phyloP scores from a whole-genome alignment of 2,113 vertebrate species.

The Morone saxatilis region DNA sequence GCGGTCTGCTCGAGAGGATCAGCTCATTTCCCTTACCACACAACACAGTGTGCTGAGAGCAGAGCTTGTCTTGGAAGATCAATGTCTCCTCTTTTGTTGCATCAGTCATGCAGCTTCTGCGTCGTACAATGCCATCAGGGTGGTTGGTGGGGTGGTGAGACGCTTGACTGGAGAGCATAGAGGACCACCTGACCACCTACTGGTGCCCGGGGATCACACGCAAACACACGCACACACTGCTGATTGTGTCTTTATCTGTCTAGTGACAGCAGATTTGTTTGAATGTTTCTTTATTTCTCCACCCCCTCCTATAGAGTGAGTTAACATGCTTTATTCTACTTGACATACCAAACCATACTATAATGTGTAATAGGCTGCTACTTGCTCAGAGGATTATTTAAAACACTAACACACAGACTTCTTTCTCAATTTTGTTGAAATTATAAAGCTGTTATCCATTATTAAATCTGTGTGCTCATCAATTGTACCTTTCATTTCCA shows the following conservation, averaged over 20 bases:
- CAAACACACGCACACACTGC: slow-evolving; percentile 57
- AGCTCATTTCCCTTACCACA: slow-evolving; percentile 76
- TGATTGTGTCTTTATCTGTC: slow-evolving; percentile 77
- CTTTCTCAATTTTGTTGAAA: slow-evolving; percentile 54
- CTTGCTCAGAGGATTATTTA: slow-evolving; percentile 60
- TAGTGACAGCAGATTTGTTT: slow-evolving; percentile 76
- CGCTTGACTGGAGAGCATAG: slow-evolving; percentile 71
- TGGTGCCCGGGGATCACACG: slow-evolving; percentile 52
- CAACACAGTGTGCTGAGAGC: slow-evolving; percentile 67
- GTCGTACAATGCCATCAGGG: slow-evolving; percentile 72
- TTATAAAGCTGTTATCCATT: slow-evolving; percentile 56
- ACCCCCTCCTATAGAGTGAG: slow-evolving; percentile 68
- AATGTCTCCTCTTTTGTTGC: slow-evolving; percentile 80
- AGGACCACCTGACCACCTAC: slow-evolving; percentile 83
- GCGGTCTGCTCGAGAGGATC: slow-evolving; percentile 77
- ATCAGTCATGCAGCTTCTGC: slow-evolving; percentile 78
- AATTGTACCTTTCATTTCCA: slow-evolving; percentile 34
- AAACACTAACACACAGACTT: slow-evolving; percentile 40
- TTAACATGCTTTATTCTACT: slow-evolving; percentile 75
- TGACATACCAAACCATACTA: slow-evolving; percentile 71
- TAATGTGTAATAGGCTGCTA: slow-evolving; percentile 56
- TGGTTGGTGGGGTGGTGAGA: slow-evolving; percentile 63
- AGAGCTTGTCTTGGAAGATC: slow-evolving; percentile 77
- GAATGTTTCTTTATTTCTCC: slow-evolving; percentile 70
- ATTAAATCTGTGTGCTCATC: slow-evolving; percentile 43